Evolutionary conservation across 2,113 vertebrate genomes (phyloP), one percentile per base, ranked within the genome.

Genomic region (Eira barbara): DNA sequence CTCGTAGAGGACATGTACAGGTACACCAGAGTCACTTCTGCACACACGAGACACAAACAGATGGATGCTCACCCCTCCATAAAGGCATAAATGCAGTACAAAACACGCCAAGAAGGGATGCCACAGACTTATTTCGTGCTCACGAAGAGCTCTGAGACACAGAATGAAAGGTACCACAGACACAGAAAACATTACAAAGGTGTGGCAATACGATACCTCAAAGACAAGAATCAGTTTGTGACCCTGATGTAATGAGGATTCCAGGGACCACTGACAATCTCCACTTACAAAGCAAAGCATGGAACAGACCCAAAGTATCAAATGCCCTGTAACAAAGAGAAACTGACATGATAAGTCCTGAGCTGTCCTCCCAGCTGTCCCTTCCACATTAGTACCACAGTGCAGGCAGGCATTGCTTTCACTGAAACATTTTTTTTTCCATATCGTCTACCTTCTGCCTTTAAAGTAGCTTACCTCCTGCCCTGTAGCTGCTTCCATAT

Each of bases 401-500:
- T 34, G 55, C 17, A 97, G 89, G 69, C 59, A 94, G 84, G 78
- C 45, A 96, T 71, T 89, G 91, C 92, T 95, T 89, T 90, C 96
- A 94, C 25, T 47, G 27, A 96, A 96, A 94, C 27, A 34, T 18
- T 69, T 23, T 65, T 88, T 45, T 59, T 59, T 57, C 57, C 67
- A 42, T 13, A 90, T 5, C 83, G 15, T 91, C 91, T 82, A 81
- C 67, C 4, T 29, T 74, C 45, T 81, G 31, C 27, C 67, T 9
- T 23, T 57, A 47, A 91, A 6, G 87, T 21, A 81, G 42, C 99
- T 99, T 80, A 99, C 99, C 99, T 99, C 99, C 98, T 99, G 99
- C 39, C 99, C 99, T 0, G 99, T 99, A 0, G 99, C 99, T 87
- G 99, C 99, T 98, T 99, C 99, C 99, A 99, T 99, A 97, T 99